These are phyloP conservation scores for Oncorhynchus keta DNA, from an alignment of 2,113 vertebrate species.

Conservation along the genomic window DNA sequence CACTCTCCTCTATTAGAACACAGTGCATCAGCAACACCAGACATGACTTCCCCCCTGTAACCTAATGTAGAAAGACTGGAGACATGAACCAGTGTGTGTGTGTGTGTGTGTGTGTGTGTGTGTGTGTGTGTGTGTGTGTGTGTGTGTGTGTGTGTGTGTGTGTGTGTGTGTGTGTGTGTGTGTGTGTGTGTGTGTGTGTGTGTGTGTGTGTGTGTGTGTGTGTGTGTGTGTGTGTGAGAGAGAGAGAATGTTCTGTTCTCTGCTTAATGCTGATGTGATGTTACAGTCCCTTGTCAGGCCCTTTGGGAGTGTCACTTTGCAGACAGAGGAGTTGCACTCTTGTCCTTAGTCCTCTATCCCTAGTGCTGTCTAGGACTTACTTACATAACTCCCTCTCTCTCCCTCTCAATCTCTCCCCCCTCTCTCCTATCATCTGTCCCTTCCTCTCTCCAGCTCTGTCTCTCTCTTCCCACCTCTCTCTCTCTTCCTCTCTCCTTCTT, in stretches of 20 bases:
- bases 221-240: conserved; percentile 28
- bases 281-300: conserved; percentile 52
- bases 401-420: background rate
- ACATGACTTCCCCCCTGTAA: no score
- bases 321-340: conserved; percentile 45
- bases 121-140: background rate
- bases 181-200: conserved; percentile 11
- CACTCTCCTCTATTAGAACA: no score
- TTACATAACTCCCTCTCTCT: conserved; percentile 45
- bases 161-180: conserved; percentile 9
- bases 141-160: conserved; percentile 4
- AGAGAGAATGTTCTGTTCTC: conserved; percentile 11
- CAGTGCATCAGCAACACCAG: no score
- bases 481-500: no score
- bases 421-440: no score
- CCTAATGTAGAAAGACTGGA: no score
- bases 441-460: no score
- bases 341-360: background rate
- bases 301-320: conserved; percentile 48
- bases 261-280: conserved; percentile 24
- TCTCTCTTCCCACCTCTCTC: no score
- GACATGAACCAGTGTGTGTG: no score
- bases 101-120: no score
- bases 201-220: conserved; percentile 6
- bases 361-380: conserved; percentile 12